Conservation (phyloP, 1,140 invertebrate species). For the Apis cerana region DNA sequence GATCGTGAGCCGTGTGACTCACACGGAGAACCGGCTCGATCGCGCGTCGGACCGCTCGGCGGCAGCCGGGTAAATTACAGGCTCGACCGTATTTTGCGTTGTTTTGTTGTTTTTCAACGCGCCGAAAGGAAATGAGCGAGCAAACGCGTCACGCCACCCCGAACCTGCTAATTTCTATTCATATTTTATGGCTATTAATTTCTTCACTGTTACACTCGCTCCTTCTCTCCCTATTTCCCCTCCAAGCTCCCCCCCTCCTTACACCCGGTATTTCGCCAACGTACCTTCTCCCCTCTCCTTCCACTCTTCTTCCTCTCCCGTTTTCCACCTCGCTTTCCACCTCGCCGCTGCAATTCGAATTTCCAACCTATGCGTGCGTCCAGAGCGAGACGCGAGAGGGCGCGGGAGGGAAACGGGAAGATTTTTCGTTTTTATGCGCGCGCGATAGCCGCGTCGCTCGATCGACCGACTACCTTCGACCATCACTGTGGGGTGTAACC, state of each 20-base stretch:
- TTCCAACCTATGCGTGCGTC: not conserved
- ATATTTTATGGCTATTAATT: conserved; percentile 83
- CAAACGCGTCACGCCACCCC: conserved; percentile 82
- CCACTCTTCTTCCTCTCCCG: conserved; percentile 4
- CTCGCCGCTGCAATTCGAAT: not conserved
- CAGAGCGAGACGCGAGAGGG: not conserved
- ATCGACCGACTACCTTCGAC: conserved; percentile 75
- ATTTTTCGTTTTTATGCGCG: too few relatives aligned
- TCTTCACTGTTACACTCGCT: conserved; percentile 78
- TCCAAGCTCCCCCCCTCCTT: conserved; percentile 11
- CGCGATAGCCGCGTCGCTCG: conserved; percentile 69
- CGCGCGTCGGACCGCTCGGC: conserved; percentile 72
- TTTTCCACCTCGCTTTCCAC: conserved; percentile 28
- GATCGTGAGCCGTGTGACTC: not conserved
- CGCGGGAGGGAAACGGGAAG: conserved; percentile 18
- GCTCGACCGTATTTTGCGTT: conserved; percentile 79
- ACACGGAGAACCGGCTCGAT: conserved; percentile 29
- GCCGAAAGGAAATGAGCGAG: conserved; percentile 82
- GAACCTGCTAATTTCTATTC: conserved; percentile 83
- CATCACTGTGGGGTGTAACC: conserved; percentile 79
- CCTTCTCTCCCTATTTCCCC: conserved; percentile 43
- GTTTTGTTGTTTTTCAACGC: conserved; percentile 83
- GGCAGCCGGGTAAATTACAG: conserved; percentile 81
- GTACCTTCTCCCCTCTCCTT: conserved; percentile 17
- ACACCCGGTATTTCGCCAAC: conserved; percentile 29